Percentiles rank a stretch among this genome's conserved stretches.
Evolutionary conservation across 2,888 invertebrate species (phyloP).

Genomic region (Pseudococcus longispinus): DNA sequence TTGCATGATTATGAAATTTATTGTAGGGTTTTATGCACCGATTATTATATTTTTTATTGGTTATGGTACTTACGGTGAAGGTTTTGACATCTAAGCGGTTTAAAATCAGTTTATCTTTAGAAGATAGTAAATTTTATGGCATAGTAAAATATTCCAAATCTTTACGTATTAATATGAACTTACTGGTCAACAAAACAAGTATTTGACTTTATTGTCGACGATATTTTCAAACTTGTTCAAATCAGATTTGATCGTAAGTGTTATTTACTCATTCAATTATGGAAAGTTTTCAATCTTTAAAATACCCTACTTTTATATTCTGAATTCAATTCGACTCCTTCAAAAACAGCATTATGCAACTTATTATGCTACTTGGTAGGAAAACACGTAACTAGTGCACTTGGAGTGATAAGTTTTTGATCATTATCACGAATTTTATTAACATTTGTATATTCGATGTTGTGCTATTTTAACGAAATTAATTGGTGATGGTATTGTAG

Average conservation of each 20-base stretch:
- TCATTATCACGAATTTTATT: too few species aligned
- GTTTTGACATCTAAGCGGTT: not conserved
- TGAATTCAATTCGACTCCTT: not conserved
- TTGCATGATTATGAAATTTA: conserved; percentile 34
- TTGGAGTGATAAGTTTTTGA: too few species aligned
- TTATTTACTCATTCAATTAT: not conserved
- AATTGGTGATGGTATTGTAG: conserved; percentile 43
- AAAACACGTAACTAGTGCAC: too few species aligned
- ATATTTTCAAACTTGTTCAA: not conserved
- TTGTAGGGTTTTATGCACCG: not conserved
- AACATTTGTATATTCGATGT: not conserved
- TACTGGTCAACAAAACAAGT: not conserved
- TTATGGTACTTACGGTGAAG: conserved; percentile 7
- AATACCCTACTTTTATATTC: not conserved
- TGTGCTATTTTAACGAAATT: not conserved
- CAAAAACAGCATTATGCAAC: not conserved
- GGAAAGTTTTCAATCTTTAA: not conserved
- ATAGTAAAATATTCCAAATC: not conserved
- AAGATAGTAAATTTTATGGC: conserved; percentile 21
- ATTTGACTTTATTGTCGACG: not conserved
- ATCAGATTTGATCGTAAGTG: not conserved
- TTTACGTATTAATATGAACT: not conserved
- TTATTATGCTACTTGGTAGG: not conserved
- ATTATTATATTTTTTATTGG: conserved; percentile 3
- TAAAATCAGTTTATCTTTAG: conserved; percentile 1